Evolutionary conservation across 1,140 invertebrate species (phyloP).

Genomic region (Melipona quadrifasciata): DNA sequence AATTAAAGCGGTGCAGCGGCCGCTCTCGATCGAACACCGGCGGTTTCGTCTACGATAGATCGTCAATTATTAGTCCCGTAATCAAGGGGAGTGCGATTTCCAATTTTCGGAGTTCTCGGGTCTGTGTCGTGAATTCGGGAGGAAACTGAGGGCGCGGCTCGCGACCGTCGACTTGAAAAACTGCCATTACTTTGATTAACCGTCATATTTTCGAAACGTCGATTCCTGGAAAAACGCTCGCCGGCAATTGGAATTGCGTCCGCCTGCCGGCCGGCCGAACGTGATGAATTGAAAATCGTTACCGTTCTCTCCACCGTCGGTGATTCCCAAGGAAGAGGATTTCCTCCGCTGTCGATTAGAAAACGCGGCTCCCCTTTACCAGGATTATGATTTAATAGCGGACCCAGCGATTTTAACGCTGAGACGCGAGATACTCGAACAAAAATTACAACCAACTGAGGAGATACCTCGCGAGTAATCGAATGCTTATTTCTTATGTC

Average conservation of each 20-base stretch:
- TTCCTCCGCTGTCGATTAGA: neutral
- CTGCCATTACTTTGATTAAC: slow-evolving; percentile 72
- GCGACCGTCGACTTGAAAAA: slow-evolving; percentile 49
- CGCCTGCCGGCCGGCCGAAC: neutral
- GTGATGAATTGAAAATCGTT: neutral
- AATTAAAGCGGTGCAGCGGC: slow-evolving; percentile 41
- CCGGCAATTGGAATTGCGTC: slow-evolving; percentile 16
- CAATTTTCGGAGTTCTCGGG: slow-evolving; percentile 54
- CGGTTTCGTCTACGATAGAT: slow-evolving; percentile 31
- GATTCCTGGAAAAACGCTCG: slow-evolving; percentile 39
- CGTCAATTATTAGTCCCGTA: slow-evolving; percentile 68
- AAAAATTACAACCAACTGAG: too few species aligned
- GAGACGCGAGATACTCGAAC: too few species aligned
- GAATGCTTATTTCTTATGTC: too few species aligned
- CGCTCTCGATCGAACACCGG: slow-evolving; percentile 3
- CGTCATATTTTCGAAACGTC: slow-evolving; percentile 59
- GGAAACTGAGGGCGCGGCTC: neutral
- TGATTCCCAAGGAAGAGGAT: neutral
- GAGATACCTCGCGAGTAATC: too few species aligned
- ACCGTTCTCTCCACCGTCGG: neutral
- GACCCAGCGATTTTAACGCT: too few species aligned
- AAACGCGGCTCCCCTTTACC: neutral
- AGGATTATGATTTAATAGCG: too few species aligned
- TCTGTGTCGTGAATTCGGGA: slow-evolving; percentile 17
- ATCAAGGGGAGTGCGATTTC: slow-evolving; percentile 70